Conservation (phyloP, 2,113 vertebrate species). For the Sarotherodon lohbergeri region DNA sequence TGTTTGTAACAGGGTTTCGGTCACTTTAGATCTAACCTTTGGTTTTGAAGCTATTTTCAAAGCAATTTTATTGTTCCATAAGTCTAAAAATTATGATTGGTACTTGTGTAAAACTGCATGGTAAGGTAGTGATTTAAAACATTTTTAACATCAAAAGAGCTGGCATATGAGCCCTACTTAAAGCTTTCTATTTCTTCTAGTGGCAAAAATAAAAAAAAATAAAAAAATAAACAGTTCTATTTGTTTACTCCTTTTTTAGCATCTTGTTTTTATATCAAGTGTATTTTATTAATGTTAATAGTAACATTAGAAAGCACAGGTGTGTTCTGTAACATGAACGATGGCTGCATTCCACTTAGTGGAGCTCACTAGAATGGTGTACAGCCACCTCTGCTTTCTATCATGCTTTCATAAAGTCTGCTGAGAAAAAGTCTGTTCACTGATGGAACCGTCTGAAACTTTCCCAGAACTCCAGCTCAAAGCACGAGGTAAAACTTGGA, state of each 20-base stretch:
- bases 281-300: neutral
- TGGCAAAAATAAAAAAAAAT: neutral
- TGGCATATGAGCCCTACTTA: neutral
- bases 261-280: neutral
- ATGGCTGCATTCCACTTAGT: neutral
- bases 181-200: neutral
- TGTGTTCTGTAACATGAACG: neutral
- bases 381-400: neutral
- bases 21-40: neutral
- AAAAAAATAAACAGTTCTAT: neutral
- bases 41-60: neutral
- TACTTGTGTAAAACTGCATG: neutral
- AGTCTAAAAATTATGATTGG: neutral
- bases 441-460: neutral
- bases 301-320: neutral
- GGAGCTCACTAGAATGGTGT: neutral
- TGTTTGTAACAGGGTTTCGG: neutral
- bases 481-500: neutral
- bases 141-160: neutral
- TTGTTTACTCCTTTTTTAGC: neutral
- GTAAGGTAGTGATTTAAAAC: neutral
- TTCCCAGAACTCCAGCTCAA: neutral
- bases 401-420: neutral
- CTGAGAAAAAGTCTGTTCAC: neutral
- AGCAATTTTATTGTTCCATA: neutral